These are phyloP conservation scores for Himalopsyche tibetana DNA, from an alignment of 2,888 invertebrate species.

Conservation along the genomic window DNA sequence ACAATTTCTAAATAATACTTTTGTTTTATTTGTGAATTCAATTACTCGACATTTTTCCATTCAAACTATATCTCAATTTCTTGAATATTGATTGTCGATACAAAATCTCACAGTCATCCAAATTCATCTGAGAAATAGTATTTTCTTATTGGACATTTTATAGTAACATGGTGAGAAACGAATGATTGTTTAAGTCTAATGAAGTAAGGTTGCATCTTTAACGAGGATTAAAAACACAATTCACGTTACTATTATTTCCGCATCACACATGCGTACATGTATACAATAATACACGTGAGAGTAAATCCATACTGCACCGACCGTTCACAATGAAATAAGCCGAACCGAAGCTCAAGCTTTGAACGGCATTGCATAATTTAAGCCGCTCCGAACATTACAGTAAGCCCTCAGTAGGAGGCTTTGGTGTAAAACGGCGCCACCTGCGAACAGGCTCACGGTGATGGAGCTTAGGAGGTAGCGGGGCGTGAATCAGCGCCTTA, in stretches of 20 bases:
- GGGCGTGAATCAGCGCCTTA: constrained; percentile 40
- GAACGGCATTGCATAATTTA: constrained; percentile 38
- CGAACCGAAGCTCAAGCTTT: constrained; percentile 13
- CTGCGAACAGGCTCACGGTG: constrained; percentile 27
- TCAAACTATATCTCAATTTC: too few species aligned
- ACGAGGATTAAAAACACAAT: not conserved
- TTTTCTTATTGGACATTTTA: too few species aligned
- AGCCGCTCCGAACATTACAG: constrained; percentile 27
- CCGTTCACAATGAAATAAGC: constrained; percentile 34
- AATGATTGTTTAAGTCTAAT: too few species aligned
- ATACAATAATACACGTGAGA: not conserved
- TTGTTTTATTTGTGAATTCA: too few species aligned
- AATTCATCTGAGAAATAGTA: too few species aligned
- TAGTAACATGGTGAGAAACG: too few species aligned
- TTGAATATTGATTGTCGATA: too few species aligned
- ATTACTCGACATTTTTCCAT: too few species aligned
- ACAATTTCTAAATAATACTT: too few species aligned
- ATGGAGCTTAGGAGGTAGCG: constrained; percentile 35
- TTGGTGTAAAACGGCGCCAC: constrained; percentile 40
- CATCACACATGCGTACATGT: not conserved
- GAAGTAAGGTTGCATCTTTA: not conserved
- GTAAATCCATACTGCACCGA: constrained; percentile 12
- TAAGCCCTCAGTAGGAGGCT: constrained; percentile 22
- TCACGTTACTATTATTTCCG: not conserved
- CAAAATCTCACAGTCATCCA: too few species aligned